Evolutionary conservation across 37 sponge, comb jelly and placozoan species (phyloP).

Genomic region (Eunapius fragilis): DNA sequence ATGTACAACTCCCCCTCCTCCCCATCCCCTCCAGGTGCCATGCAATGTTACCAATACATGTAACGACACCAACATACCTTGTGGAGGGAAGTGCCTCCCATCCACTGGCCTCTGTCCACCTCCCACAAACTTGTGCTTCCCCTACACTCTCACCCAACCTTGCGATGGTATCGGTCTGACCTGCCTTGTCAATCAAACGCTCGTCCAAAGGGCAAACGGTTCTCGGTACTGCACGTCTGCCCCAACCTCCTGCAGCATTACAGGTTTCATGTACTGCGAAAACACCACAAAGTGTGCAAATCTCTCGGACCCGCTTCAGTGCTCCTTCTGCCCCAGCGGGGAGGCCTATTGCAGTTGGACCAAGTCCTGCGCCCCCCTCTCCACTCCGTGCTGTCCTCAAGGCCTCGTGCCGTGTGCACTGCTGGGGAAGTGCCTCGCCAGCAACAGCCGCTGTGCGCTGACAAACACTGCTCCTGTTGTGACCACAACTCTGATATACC

Average conservation of each 20-base stretch:
- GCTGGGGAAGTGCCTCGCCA: constrained; percentile 46
- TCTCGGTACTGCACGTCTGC: constrained; percentile 30
- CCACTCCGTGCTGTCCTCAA: constrained; percentile 41
- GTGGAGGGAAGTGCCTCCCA: constrained; percentile 56
- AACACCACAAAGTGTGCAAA: constrained; percentile 43
- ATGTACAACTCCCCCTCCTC: background rate
- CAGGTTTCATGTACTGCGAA: constrained; percentile 57
- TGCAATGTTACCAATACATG: constrained; percentile 57
- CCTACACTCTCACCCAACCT: constrained; percentile 37
- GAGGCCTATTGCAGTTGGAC: constrained; percentile 42
- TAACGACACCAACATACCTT: constrained; percentile 33
- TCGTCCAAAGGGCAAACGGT: constrained; percentile 43
- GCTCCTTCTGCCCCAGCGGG: constrained; percentile 63
- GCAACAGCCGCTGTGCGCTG: constrained; percentile 35
- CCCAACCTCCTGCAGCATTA: constrained; percentile 13
- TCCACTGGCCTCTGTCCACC: constrained; percentile 69
- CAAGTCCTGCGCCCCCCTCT: constrained; percentile 40
- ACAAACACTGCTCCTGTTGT: constrained; percentile 75
- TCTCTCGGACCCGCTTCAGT: constrained; percentile 48
- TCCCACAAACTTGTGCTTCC: constrained; percentile 67
- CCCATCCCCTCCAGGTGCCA: constrained; percentile 28
- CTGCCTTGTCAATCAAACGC: constrained; percentile 70
- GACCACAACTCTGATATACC: constrained; percentile 20
- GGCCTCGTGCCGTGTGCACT: constrained; percentile 45
- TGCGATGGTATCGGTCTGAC: constrained; percentile 75